Conservation (phyloP, 1,140 invertebrate species). For the Helicorthomorpha holstii region DNA sequence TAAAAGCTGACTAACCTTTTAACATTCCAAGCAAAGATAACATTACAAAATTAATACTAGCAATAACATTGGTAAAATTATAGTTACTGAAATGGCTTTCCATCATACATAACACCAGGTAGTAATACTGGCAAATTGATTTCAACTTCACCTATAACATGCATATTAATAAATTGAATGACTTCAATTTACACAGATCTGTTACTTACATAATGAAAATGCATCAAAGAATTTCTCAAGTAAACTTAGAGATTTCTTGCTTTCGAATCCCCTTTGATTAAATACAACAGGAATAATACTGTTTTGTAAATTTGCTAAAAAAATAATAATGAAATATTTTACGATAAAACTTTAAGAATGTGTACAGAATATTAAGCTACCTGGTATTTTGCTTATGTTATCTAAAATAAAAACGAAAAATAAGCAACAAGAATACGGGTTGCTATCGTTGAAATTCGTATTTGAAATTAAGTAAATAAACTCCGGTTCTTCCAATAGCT, state of each 20-base stretch:
- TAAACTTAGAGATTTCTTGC: no score
- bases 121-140: neutral
- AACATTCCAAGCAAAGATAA: neutral
- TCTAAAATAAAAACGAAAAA: neutral
- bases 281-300: neutral
- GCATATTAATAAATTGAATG: neutral
- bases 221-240: neutral
- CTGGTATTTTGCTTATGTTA: neutral
- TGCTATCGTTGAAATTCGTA: no score
- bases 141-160: neutral
- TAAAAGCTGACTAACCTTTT: no score
- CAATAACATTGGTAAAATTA: neutral
- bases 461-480: no score
- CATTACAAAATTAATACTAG: neutral
- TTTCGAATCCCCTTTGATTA: neutral
- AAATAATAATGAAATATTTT: neutral
- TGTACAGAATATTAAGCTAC: no score
- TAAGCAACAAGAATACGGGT: neutral
- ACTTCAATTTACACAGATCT: neutral
- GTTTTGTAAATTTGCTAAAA: neutral
- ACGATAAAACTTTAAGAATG: no score
- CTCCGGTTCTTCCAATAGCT: neutral
- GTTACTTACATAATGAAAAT: neutral
- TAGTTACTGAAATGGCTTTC: neutral
- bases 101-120: neutral